Evolutionary conservation across 2,888 invertebrate species (phyloP).

Genomic region (Orthonychiurus folsomi): DNA sequence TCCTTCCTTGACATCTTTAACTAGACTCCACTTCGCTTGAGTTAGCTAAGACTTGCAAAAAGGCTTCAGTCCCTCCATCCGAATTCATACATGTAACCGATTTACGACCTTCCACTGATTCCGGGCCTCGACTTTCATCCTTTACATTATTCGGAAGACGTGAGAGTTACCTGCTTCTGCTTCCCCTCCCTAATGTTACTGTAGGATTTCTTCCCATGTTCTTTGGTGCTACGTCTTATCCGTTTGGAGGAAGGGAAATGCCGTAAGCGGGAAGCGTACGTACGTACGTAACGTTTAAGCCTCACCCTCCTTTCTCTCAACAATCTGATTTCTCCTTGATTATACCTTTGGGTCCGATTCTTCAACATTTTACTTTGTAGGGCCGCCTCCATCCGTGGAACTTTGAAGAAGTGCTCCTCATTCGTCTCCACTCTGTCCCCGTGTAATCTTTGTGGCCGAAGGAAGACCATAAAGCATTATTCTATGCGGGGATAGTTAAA

Average conservation of each 20-base stretch:
- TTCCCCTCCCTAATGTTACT: not conserved
- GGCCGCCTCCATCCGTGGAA: not conserved
- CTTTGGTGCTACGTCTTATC: not conserved
- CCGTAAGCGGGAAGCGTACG: conserved; percentile 3
- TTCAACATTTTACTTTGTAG: conserved; percentile 26
- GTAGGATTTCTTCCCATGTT: conserved; percentile 1
- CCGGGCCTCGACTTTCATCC: conserved; percentile 31
- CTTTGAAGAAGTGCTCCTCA: not conserved
- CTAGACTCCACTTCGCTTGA: conserved; percentile 22
- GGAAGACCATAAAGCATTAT: not conserved
- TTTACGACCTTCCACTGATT: conserved; percentile 38
- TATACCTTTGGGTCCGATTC: conserved; percentile 40
- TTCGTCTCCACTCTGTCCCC: no score
- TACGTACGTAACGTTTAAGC: conserved; percentile 1
- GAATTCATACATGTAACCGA: conserved; percentile 39
- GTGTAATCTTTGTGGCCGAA: not conserved
- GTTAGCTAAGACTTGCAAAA: conserved; percentile 18
- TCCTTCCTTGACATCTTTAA: conserved; percentile 38
- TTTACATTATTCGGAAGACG: conserved; percentile 12
- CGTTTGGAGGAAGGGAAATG: conserved; percentile 1
- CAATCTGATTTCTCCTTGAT: conserved; percentile 34
- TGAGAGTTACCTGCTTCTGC: not conserved
- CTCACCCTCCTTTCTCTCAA: conserved; percentile 1
- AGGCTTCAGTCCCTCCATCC: conserved; percentile 30
- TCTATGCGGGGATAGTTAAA: not conserved